Percentiles rank a stretch among this genome's conserved stretches.
These are phyloP conservation scores for Sebastes schlegelii DNA, from an alignment of 2,113 vertebrate species.

Conservation along the genomic window DNA sequence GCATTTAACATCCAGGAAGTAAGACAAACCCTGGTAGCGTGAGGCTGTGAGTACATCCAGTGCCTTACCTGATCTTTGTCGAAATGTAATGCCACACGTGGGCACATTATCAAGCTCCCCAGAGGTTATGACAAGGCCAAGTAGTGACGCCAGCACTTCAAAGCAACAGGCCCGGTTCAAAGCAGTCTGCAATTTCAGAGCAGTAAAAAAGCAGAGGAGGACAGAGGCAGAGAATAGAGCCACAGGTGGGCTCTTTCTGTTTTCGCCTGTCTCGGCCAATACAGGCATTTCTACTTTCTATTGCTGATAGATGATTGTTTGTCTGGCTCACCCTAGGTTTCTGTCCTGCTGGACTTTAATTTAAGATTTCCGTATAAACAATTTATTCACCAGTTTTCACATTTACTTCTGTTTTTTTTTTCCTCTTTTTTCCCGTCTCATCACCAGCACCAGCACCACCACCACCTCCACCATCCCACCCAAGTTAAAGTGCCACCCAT, in stretches of 20 bases:
- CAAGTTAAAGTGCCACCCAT: slow-evolving; percentile 48
- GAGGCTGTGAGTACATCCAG: slow-evolving; percentile 38
- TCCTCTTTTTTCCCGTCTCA: slow-evolving; percentile 22
- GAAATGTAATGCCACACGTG: slow-evolving; percentile 63
- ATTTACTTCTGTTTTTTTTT: not conserved
- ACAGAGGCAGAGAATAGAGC: slow-evolving; percentile 69
- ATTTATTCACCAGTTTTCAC: slow-evolving; percentile 17
- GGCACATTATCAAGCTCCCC: slow-evolving; percentile 62
- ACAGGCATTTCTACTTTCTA: slow-evolving; percentile 51
- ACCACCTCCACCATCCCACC: slow-evolving; percentile 46
- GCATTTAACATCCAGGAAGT: slow-evolving; percentile 58
- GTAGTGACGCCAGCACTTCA: slow-evolving; percentile 69
- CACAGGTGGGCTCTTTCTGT: slow-evolving; percentile 75
- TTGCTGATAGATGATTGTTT: slow-evolving; percentile 72
- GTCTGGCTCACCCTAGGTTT: slow-evolving; percentile 19
- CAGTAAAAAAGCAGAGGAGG: slow-evolving; percentile 53
- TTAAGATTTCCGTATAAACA: slow-evolving; percentile 7
- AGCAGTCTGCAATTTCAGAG: slow-evolving; percentile 73
- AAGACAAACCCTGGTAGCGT: slow-evolving; percentile 32
- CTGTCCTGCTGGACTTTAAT: slow-evolving; percentile 20
- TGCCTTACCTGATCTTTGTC: slow-evolving; percentile 65
- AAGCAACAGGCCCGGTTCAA: slow-evolving; percentile 63
- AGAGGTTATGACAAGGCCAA: slow-evolving; percentile 60
- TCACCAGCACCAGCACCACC: not conserved
- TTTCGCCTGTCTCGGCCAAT: slow-evolving; percentile 23